Base-by-base conservation (phyloP, 2,888 invertebrate species). In the Acrobasis repandana region DNA sequence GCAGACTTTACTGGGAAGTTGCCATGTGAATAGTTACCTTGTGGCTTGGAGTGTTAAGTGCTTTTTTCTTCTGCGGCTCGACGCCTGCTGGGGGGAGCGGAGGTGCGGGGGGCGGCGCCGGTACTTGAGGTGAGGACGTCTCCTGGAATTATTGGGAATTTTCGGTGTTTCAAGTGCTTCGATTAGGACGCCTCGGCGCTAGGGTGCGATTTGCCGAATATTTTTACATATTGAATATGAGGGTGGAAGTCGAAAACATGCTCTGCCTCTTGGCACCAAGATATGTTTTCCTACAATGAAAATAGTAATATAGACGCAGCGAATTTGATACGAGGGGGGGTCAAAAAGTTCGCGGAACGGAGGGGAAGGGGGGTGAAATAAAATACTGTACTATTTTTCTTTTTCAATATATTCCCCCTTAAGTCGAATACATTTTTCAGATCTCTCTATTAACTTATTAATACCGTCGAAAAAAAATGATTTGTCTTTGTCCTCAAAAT, bases 41-140 rank as follows among this genome's bases (percentile, higher is more conserved):
- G 79, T 95, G 94, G 68, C 95, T 95, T 1, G 96, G 96, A 0
- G 96, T 96, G 79, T 96, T 96, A 20, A 96, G 88, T 1, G 95
- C 94, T 78, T 96, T 96, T 82, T 96, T 96, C 85, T 94, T 94
- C 77, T 93, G 93, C 61, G 93, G 93, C 76, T 84, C 93, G 85
- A 82, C 83, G 81, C 82, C 86, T 63, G 77, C 80, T 52, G 91
- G 89, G 28, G 88, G 88, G 58, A 80, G 68, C 9, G 92, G 92
- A 1, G 92, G 89, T 63, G 91, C 90, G 58, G 91, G 88, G 9
- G 92, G 93, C 2, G 93, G 92, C 2, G 92, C 92, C 56, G 92
- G 92, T 69, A 93, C 86, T 79, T 93, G 93, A 57, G 93, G 92
- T 56, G 92, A 88, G 43, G 92, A 90, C 56, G 85, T 90, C 81